Percentiles rank a stretch among this genome's conserved stretches.
Conservation (phyloP, 2,797 vertebrate genomes). For the Oryzias dopingdopingensis region DNA sequence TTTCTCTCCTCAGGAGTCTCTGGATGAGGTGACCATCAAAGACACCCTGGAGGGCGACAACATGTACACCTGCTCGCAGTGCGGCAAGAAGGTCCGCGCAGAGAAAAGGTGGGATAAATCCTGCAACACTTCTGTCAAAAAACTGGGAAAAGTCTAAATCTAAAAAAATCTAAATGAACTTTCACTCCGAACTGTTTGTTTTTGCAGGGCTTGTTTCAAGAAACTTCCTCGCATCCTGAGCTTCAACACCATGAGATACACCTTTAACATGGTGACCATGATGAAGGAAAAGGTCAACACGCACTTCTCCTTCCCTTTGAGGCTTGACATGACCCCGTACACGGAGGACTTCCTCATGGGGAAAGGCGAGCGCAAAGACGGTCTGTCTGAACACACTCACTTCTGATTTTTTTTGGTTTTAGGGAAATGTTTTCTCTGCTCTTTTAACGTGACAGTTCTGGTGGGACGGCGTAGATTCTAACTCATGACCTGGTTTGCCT, state of each 20-base stretch:
- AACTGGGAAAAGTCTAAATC: not conserved
- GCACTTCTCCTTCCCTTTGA: conserved; percentile 96
- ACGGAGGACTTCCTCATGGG: conserved; percentile 99
- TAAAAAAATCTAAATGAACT: not conserved
- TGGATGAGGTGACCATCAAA: conserved; percentile 98
- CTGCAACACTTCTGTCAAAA: not conserved
- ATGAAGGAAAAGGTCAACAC: conserved; percentile 99
- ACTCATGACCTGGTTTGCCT: not conserved
- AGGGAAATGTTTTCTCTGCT: not conserved
- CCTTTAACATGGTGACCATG: conserved; percentile 99
- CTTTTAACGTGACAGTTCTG: not conserved
- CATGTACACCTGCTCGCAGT: conserved; percentile 99
- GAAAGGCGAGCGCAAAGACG: conserved; percentile 94
- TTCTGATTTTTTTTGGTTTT: not conserved
- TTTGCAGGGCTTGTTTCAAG: conserved; percentile 93
- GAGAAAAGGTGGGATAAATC: conserved; percentile 86
- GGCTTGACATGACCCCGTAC: conserved; percentile 98
- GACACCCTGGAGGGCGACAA: conserved; percentile 98
- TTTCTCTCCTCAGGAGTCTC: conserved; percentile 82
- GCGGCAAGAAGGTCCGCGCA: conserved; percentile 96
- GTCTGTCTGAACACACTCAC: conserved; percentile 36
- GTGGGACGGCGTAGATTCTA: too few relatives aligned
- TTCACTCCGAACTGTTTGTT: fast-evolving
- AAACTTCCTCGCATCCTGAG: conserved; percentile 97
- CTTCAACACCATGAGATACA: conserved; percentile 99